phyloP scores from a whole-genome alignment of 2,888 invertebrate genomes.

The Hemithea aestivaria region DNA sequence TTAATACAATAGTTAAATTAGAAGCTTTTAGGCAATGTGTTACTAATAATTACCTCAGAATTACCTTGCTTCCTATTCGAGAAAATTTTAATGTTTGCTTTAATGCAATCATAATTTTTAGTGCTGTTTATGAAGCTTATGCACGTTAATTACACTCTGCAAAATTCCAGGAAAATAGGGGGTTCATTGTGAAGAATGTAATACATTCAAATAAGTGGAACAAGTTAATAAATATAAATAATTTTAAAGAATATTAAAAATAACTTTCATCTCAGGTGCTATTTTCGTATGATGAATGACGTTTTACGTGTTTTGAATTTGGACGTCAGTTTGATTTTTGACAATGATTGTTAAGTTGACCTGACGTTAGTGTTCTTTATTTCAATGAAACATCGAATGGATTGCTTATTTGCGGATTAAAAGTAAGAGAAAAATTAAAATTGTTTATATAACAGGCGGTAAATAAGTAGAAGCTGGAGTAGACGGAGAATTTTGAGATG shows the following conservation, averaged over 20 bases:
- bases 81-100: conserved; percentile 63
- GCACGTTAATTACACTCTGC: conserved; percentile 39
- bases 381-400: too few relatives aligned
- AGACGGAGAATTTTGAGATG: conserved; percentile 22
- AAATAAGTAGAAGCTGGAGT: conserved; percentile 57
- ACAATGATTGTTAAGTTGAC: conserved; percentile 4
- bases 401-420: too few relatives aligned
- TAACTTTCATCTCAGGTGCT: conserved; percentile 74
- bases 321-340: conserved; percentile 18
- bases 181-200: conserved; percentile 33
- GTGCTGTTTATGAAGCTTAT: conserved; percentile 46
- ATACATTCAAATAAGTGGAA: conserved; percentile 43
- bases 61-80: conserved; percentile 60
- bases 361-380: conserved; percentile 8
- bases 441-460: conserved; percentile 51
- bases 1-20: conserved; percentile 18
- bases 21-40: conserved; percentile 20
- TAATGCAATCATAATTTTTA: conserved; percentile 69
- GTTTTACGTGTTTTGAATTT: conserved; percentile 33
- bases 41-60: conserved; percentile 55
- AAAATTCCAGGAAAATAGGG: conserved; percentile 38
- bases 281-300: conserved; percentile 59
- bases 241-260: conserved; percentile 61
- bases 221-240: conserved; percentile 36
- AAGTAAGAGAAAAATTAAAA: too few relatives aligned